Percentiles rank a stretch among this genome's conserved stretches.
Evolutionary conservation across 2,888 invertebrate genomes (phyloP).

Genomic region (Drosophila paranaensis): DNA sequence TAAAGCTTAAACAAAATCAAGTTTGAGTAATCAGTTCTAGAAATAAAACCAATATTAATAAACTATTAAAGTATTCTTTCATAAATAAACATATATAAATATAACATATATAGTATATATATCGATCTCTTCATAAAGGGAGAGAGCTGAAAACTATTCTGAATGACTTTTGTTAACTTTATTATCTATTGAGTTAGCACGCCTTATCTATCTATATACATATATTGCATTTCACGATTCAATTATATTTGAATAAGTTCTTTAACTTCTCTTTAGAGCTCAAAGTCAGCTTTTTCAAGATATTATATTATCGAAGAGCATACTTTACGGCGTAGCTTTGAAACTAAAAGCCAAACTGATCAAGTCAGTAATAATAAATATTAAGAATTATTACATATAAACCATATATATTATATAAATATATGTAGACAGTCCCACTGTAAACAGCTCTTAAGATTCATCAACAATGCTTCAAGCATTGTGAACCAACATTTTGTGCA

Average conservation of each 20-base stretch:
- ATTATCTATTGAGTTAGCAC: not conserved
- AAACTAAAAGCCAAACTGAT: not conserved
- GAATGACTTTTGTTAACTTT: not conserved
- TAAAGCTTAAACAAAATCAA: not conserved
- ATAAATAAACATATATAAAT: not conserved
- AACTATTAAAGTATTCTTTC: not conserved
- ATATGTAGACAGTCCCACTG: not conserved
- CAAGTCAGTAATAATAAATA: not conserved
- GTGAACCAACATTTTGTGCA: conserved; percentile 13
- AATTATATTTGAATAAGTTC: not conserved
- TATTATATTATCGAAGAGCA: conserved; percentile 5
- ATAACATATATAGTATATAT: not conserved
- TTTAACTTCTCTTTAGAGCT: not conserved
- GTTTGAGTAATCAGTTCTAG: not conserved
- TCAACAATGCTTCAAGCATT: not conserved
- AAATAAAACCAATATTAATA: not conserved
- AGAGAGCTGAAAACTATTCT: too few relatives aligned
- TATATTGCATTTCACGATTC: not conserved
- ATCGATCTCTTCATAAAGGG: too few relatives aligned
- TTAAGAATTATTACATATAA: not conserved
- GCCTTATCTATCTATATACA: not conserved
- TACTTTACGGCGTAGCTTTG: conserved; percentile 24
- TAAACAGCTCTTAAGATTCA: not conserved
- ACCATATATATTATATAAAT: too few relatives aligned
- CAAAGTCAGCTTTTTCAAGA: not conserved